phyloP scores from a whole-genome alignment of 2,888 invertebrate genomes.

The Chalcis sispes region DNA sequence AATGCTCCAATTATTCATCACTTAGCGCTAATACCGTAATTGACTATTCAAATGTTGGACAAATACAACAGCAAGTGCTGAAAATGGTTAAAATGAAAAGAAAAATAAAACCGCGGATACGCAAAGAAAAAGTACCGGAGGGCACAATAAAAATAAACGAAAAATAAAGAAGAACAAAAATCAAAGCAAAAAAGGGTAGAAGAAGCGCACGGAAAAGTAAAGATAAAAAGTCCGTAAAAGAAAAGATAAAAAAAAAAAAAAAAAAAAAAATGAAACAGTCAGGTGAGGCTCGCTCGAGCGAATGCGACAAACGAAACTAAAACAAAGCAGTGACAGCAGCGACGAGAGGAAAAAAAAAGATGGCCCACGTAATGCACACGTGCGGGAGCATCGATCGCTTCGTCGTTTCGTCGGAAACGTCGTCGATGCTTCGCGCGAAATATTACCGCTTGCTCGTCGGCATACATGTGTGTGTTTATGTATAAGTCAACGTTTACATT shows the following conservation, averaged over 20 bases:
- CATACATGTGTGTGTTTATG: too few relatives aligned
- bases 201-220: neutral
- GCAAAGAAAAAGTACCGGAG: neutral
- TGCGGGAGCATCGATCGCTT: neutral
- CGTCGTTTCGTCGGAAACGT: too few relatives aligned
- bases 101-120: neutral
- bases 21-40: neutral
- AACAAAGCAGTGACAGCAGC: too few relatives aligned
- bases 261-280: neutral
- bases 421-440: too few relatives aligned
- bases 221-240: conserved; percentile 1
- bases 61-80: neutral
- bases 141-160: neutral
- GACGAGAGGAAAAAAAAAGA: too few relatives aligned
- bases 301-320: conserved; percentile 47
- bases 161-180: neutral
- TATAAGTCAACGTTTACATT: too few relatives aligned
- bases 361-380: too few relatives aligned
- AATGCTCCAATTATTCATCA: neutral
- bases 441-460: neutral
- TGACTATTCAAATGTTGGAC: neutral
- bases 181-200: neutral
- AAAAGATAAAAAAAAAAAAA: conserved; percentile 10
- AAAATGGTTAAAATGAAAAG: neutral
- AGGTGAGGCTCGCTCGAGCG: conserved; percentile 27